Evolutionary conservation across 2,888 invertebrate genomes (phyloP).

Genomic region (Leucophenga maculata): DNA sequence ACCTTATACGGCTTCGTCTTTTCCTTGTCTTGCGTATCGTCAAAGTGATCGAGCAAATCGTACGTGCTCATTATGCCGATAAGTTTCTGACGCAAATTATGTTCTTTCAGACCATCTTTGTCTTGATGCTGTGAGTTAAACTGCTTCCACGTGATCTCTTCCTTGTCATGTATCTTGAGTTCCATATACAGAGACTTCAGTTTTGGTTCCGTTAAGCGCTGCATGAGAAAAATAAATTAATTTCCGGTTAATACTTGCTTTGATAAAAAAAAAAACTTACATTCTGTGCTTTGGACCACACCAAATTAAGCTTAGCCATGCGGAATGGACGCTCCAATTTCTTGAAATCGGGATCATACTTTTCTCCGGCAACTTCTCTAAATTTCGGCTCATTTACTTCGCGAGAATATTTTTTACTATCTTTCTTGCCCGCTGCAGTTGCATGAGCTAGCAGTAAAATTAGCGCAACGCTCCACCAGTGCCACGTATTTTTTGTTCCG

Average conservation of each 20-base stretch:
- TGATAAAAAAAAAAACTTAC: conserved; percentile 74
- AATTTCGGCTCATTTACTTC: conserved; percentile 62
- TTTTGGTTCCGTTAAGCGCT: conserved; percentile 86
- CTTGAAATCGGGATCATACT: conserved; percentile 76
- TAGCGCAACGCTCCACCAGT: conserved; percentile 29
- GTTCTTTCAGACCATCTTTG: conserved; percentile 88
- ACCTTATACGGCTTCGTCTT: conserved; percentile 70
- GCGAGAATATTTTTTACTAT: conserved; percentile 65
- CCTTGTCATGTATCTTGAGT: conserved; percentile 92
- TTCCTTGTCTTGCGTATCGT: conserved; percentile 77
- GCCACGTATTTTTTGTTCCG: conserved; percentile 36
- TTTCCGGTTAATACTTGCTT: background rate
- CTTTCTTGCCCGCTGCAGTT: conserved; percentile 54
- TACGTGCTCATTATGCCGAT: conserved; percentile 87
- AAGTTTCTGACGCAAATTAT: conserved; percentile 84
- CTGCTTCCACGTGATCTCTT: conserved; percentile 88
- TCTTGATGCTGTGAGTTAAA: conserved; percentile 87
- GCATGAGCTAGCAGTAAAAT: conserved; percentile 43
- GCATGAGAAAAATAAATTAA: background rate
- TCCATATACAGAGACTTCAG: conserved; percentile 90
- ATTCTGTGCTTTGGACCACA: conserved; percentile 92
- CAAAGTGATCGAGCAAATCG: conserved; percentile 85
- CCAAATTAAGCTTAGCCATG: conserved; percentile 90
- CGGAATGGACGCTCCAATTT: conserved; percentile 88
- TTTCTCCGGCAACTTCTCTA: conserved; percentile 60